Percentiles rank a stretch among this genome's conserved stretches.
These are phyloP conservation scores for Parnassius orleans DNA, from an alignment of 2,888 invertebrate species.

Conservation along the genomic window DNA sequence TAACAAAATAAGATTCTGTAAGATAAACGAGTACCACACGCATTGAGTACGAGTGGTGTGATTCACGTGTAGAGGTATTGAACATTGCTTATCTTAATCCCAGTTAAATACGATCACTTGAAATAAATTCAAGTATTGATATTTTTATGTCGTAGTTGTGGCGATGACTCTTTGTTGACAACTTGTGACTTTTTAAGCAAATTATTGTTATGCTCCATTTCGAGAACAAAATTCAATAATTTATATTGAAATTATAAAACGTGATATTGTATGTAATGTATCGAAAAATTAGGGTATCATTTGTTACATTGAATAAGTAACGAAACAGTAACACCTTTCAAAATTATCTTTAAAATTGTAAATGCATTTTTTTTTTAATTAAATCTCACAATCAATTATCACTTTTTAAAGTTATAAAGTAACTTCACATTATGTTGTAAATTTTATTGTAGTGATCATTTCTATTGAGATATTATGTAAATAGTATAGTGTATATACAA, in stretches of 20 bases:
- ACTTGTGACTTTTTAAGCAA: background rate
- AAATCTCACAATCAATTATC: too few species aligned
- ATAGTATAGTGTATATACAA: too few species aligned
- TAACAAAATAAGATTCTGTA: background rate
- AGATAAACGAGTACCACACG: background rate
- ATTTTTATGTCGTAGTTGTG: background rate
- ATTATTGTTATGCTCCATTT: too few species aligned
- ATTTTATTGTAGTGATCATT: too few species aligned
- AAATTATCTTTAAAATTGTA: background rate
- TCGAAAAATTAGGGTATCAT: background rate
- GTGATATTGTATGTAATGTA: background rate
- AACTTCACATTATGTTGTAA: too few species aligned
- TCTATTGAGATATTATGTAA: too few species aligned
- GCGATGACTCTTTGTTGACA: background rate
- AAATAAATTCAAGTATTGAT: slow-evolving; percentile 16
- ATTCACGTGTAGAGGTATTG: slow-evolving; percentile 1
- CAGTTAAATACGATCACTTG: slow-evolving; percentile 22
- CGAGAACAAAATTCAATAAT: background rate
- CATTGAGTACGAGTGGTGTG: background rate
- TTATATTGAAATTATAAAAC: background rate
- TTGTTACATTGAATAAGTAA: too few species aligned
- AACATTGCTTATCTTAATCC: slow-evolving; percentile 27
- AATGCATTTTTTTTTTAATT: background rate
- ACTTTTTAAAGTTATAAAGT: too few species aligned
- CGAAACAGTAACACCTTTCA: too few species aligned